A percentile compares a stretch with the other conserved stretches of the same genome.
phyloP scores from a whole-genome alignment of 2,797 vertebrate species.

The Danionella dracula region DNA sequence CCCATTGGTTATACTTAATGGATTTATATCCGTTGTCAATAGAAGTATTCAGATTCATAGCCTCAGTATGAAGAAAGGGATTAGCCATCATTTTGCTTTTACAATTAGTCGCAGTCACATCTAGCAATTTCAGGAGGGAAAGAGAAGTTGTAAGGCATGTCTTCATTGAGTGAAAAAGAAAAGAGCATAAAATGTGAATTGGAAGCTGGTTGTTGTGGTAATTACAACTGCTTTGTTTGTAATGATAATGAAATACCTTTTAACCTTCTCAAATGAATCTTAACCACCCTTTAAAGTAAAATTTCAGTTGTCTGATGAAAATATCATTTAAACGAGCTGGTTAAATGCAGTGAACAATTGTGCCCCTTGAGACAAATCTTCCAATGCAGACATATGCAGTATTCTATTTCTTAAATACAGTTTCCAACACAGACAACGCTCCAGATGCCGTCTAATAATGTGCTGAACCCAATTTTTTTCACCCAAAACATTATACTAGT shows the following conservation, averaged over 20 bases:
- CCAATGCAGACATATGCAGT: too few species aligned
- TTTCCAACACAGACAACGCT: too few species aligned
- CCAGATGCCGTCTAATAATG: too few species aligned
- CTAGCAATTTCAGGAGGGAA: constrained; percentile 5
- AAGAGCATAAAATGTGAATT: not conserved
- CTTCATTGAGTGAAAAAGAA: not conserved
- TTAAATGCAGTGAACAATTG: not conserved
- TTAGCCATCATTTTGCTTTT: constrained; percentile 31
- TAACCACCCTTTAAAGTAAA: not conserved
- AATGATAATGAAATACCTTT: not conserved
- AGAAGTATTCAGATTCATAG: constrained; percentile 41
- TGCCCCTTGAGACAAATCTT: too few species aligned
- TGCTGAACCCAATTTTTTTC: too few species aligned
- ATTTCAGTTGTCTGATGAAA: not conserved
- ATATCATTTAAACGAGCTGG: not conserved
- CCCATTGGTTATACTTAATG: constrained; percentile 59
- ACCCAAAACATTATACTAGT: too few species aligned
- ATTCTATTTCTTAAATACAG: too few species aligned
- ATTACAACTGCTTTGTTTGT: constrained; percentile 1
- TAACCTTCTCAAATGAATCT: not conserved
- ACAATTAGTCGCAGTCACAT: constrained; percentile 34
- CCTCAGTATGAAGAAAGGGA: constrained; percentile 31
- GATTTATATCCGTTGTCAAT: constrained; percentile 58
- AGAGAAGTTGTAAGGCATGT: constrained; percentile 4
- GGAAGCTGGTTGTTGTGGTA: not conserved